Evolutionary conservation across 1,140 invertebrate genomes (phyloP), one percentile per base, ranked within the genome.

Genomic region (Nebria ingens): DNA sequence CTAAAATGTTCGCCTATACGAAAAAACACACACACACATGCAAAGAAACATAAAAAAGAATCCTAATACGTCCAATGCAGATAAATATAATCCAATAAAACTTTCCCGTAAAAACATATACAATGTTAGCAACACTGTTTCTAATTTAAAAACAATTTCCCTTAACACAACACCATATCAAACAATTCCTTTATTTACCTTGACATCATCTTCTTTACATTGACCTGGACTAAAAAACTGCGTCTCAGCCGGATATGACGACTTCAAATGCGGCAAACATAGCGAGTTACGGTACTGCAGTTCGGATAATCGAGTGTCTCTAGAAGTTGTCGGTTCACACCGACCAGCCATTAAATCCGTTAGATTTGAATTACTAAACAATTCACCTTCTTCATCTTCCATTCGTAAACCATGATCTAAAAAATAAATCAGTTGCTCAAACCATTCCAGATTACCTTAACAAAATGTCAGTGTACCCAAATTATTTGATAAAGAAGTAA

Each of bases 221-320:
- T 71, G 62, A 40, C 59, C 52, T 17, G 75, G 71, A 59, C 64
- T 64, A 59, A 75, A 73, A 62, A 81, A 85, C 70, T 89, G 85
- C n/a, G 79, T 86, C 76, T 92, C 92, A 1, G 85, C 86, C 0
- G 91, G 87, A 73, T 96, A 95, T 0, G 89, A 85, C 58, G 88
- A 90, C 72, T 88, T 91, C 52, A 95, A 71, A 69, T 96, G 93
- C 2, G 91, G 89, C 17, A 83, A 86, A 58, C 86, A 86, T 51
- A 94, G 71, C 0, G 91, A 91, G 71, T 96, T 96, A 21, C 93
- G 75, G 65, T 84, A 80, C 64, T 86, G 81, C 15, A 95, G 73
- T 66, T 91, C 87, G 2, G 79, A 80, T 12, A 89, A 61, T 54
- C 86, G 67, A 34, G 62, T 63, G 42, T 73, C 70, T 11, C 61